phyloP scores from a whole-genome alignment of 2,888 invertebrate genomes.

The Meiosimyza platycephala region DNA sequence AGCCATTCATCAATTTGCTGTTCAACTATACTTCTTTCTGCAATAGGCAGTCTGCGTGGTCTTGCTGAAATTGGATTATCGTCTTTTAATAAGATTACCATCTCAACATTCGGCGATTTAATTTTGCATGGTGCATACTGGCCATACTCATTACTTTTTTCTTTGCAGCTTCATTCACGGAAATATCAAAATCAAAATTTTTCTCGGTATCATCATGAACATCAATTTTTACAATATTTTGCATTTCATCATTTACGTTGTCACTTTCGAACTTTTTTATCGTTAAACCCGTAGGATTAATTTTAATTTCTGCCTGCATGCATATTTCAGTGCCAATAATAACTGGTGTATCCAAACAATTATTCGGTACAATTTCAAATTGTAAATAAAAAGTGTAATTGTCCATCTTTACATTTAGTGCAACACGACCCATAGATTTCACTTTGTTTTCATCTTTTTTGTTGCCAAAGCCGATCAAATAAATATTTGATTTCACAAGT shows the following conservation, averaged over 20 bases:
- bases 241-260: slow-evolving; percentile 8
- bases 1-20: neutral
- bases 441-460: slow-evolving; percentile 9
- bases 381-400: too few species aligned
- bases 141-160: slow-evolving; percentile 10
- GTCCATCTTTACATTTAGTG: too few species aligned
- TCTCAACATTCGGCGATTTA: slow-evolving; percentile 30
- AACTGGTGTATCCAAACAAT: too few species aligned
- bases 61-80: slow-evolving; percentile 32
- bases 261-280: neutral
- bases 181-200: slow-evolving; percentile 13
- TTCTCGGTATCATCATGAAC: neutral
- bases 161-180: neutral
- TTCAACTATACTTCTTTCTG: slow-evolving; percentile 25
- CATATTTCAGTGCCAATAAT: too few species aligned
- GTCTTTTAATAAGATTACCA: slow-evolving; percentile 32
- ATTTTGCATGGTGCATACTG: slow-evolving; percentile 21
- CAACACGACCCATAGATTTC: neutral
- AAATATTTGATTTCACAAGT: neutral
- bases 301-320: too few species aligned
- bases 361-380: too few species aligned
- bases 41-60: slow-evolving; percentile 26
- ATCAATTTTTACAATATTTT: slow-evolving; percentile 32
- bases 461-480: neutral
- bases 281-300: neutral